Percentiles rank a stretch among this genome's conserved stretches.
Conservation (phyloP, 2,113 vertebrate genomes). For the Actenoides hombroni region DNA sequence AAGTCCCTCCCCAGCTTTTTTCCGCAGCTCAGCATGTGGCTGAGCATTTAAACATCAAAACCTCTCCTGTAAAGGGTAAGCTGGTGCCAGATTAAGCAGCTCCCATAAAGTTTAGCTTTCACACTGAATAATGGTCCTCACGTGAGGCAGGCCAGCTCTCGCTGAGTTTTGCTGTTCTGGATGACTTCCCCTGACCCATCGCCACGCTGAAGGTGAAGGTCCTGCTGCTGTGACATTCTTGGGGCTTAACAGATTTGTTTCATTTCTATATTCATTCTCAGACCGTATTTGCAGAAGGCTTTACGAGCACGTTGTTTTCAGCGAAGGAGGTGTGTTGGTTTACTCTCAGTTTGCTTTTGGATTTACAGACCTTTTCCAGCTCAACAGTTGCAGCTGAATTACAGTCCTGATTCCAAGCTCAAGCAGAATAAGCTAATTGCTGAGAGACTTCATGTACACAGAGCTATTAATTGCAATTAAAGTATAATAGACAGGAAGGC, state of each 20-base stretch:
- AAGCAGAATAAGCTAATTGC: slow-evolving; percentile 13
- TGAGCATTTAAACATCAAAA: neutral
- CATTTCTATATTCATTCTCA: neutral
- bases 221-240: neutral
- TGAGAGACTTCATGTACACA: neutral
- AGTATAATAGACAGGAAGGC: neutral
- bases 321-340: neutral
- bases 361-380: neutral
- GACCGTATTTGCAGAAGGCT: neutral
- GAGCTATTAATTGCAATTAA: neutral
- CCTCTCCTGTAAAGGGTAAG: neutral
- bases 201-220: neutral
- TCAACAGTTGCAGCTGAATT: neutral
- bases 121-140: neutral
- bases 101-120: neutral
- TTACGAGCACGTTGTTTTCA: neutral
- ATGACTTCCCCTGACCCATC: neutral
- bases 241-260: neutral
- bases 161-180: neutral
- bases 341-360: neutral
- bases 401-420: neutral
- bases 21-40: neutral
- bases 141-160: neutral
- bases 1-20: too few species aligned
- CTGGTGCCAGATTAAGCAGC: neutral